phyloP scores from a whole-genome alignment of 2,797 vertebrate genomes.

The Aeoliscus strigatus region DNA sequence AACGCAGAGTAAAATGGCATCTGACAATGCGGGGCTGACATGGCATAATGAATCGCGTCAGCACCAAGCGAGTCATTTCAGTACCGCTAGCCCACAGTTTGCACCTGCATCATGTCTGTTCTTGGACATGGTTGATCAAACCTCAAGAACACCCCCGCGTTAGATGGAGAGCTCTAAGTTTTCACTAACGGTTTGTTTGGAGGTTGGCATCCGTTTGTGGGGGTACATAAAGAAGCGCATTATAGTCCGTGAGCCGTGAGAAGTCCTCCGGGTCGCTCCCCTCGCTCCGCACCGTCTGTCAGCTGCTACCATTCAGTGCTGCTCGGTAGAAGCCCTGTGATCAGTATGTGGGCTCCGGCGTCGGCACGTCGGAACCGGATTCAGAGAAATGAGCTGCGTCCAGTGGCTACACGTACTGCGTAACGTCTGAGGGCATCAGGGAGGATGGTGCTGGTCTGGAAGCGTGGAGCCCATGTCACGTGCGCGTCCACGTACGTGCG shows the following conservation, averaged over 20 bases:
- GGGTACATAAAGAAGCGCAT: slow-evolving; percentile 60
- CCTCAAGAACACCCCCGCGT: slow-evolving; percentile 62
- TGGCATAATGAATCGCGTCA: slow-evolving; percentile 68
- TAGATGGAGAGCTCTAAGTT: slow-evolving; percentile 70
- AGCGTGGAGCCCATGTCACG: too few species aligned
- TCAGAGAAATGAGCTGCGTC: slow-evolving; percentile 69
- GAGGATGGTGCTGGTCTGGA: too few species aligned
- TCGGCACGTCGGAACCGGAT: slow-evolving; percentile 70
- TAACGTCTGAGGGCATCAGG: slow-evolving; percentile 31
- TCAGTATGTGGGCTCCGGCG: slow-evolving; percentile 64
- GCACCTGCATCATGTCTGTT: slow-evolving; percentile 70
- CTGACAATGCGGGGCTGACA: slow-evolving; percentile 69
- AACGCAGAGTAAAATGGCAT: slow-evolving; percentile 73
- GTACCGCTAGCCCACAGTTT: slow-evolving; percentile 61
- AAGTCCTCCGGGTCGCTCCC: slow-evolving; percentile 63
- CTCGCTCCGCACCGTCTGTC: slow-evolving; percentile 61
- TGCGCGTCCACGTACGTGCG: too few species aligned
- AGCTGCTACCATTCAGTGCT: slow-evolving; percentile 69
- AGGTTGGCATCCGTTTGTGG: slow-evolving; percentile 68
- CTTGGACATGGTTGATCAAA: slow-evolving; percentile 49
- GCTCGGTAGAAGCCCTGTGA: slow-evolving; percentile 65
- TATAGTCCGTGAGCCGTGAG: slow-evolving; percentile 64
- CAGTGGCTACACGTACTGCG: slow-evolving; percentile 67
- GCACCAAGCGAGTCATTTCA: slow-evolving; percentile 70
- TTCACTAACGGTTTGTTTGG: slow-evolving; percentile 61